Base-by-base conservation (phyloP, 1,140 invertebrate species). In the Drosophila kepulauana region DNA sequence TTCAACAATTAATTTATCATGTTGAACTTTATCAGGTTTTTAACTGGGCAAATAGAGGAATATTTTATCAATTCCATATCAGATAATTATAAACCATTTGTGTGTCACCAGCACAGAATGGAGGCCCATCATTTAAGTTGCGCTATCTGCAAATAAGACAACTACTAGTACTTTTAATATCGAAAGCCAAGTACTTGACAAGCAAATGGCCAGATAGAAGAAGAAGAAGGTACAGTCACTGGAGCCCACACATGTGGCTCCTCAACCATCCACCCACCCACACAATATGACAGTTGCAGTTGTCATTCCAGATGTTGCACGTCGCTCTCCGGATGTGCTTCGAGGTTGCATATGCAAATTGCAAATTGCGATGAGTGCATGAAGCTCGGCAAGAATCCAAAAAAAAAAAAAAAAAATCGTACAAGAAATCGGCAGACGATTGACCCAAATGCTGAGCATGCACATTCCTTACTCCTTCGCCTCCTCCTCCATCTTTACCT, bases 391-490 rank as follows among this genome's bases (percentile, higher is more conserved):
- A 20, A 68, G 54, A 66, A 70, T 70, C 64, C 49, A 20, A 66
- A 65, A 61, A 3, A 20, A 20, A 2, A 16, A 16, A 16, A 16
- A 16, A 16, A 16, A 16, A 16, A 16, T n/a, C 56, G n/a, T 59
- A 46, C 64, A 49, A 61, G 54, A 61, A 61, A 84, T 80, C 84
- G 77, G 54, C 77, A 75, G 72, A 74, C 67, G 69, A 82, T 85
- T 89, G 85, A 90, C 85, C 85, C 68, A 89, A 81, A 89, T 85
- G 84, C 33, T 72, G 63, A 54, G 57, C 43, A 13, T 25, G 20
- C 52, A 16, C 57, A 15, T 16, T 15, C 28, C 7, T 13, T 33
- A 16, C 13, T 25, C 46, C 20, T 20, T 13, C 1, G 3, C 28
- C 52, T 28, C 15, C 30, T 13, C 66, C 52, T 35, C 8, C 30